Percentiles rank a stretch among this genome's conserved stretches.
phyloP scores from a whole-genome alignment of 2,797 vertebrate species.

The Diplodus puntazzo region DNA sequence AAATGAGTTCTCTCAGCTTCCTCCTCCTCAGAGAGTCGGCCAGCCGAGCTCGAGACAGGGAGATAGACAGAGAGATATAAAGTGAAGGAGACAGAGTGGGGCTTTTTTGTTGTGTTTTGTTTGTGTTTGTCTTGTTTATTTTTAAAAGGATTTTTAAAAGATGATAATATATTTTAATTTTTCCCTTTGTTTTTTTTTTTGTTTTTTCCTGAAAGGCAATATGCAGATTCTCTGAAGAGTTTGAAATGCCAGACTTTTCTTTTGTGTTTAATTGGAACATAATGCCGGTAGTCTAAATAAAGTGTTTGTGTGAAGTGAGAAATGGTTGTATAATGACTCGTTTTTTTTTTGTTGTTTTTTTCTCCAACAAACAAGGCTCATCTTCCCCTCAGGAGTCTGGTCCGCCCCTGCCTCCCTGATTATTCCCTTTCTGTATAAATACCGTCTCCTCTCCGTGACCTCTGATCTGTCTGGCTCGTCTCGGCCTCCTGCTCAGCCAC shows the following conservation, averaged over 20 bases:
- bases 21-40: slow-evolving; percentile 79
- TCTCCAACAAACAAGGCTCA: slow-evolving; percentile 56
- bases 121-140: slow-evolving; percentile 87
- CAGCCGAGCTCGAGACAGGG: slow-evolving; percentile 55
- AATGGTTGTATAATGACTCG: slow-evolving; percentile 70
- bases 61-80: slow-evolving; percentile 59
- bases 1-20: slow-evolving; percentile 78
- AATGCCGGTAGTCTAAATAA: slow-evolving; percentile 73
- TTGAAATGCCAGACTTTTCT: slow-evolving; percentile 73
- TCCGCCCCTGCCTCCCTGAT: slow-evolving; percentile 39
- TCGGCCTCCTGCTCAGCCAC: slow-evolving; percentile 13
- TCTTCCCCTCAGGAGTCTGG: slow-evolving; percentile 58
- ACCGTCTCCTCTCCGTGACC: slow-evolving; percentile 42
- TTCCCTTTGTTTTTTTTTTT: slow-evolving; percentile 74
- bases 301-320: slow-evolving; percentile 78
- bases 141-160: slow-evolving; percentile 84
- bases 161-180: slow-evolving; percentile 86
- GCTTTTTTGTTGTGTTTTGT: slow-evolving; percentile 86
- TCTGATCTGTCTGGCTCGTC: slow-evolving; percentile 9
- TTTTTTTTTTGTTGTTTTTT: slow-evolving; percentile 22
- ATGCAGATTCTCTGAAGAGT: slow-evolving; percentile 76
- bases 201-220: slow-evolving; percentile 70
- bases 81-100: slow-evolving; percentile 76
- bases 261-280: slow-evolving; percentile 82
- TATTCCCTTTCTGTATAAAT: slow-evolving; percentile 48